A percentile compares a stretch with the other conserved stretches of the same genome.
phyloP scores from a whole-genome alignment of 2,797 vertebrate genomes.

The Microctenopoma lineatum region DNA sequence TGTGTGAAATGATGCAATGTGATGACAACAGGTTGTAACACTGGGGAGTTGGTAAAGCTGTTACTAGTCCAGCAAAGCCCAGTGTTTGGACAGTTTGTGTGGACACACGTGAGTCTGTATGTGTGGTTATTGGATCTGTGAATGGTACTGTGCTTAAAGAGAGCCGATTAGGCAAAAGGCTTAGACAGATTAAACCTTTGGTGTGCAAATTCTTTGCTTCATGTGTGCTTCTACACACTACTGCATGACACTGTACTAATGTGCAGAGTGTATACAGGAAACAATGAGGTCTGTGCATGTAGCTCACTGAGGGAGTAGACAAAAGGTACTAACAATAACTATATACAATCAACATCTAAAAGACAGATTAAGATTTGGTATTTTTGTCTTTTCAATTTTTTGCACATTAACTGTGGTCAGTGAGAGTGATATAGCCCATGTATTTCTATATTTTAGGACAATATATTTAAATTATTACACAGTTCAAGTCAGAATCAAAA shows the following conservation, averaged over 20 bases:
- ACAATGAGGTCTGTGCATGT: constrained; percentile 3
- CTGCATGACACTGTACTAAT: constrained; percentile 17
- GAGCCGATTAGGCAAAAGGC: constrained; percentile 70
- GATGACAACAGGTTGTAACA: constrained; percentile 80
- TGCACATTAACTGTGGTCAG: no score
- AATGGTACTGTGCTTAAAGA: constrained; percentile 63
- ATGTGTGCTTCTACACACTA: constrained; percentile 29
- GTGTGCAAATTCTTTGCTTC: constrained; percentile 40
- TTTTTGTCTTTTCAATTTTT: no score
- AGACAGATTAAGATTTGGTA: no score
- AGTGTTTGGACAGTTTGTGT: constrained; percentile 21
- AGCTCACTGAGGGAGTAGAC: constrained; percentile 8
- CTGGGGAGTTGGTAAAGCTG: constrained; percentile 51
- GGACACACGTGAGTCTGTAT: constrained; percentile 13
- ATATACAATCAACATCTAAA: no score
- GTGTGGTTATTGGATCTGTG: constrained; percentile 43
- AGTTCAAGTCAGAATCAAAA: no score
- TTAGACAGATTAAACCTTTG: constrained; percentile 72
- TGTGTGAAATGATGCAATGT: constrained; percentile 78
- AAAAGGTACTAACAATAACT: constrained; percentile 20
- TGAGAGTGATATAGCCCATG: no score
- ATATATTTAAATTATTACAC: no score
- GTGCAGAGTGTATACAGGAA: constrained; percentile 11
- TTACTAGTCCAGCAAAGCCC: constrained; percentile 42
- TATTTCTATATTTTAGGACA: no score